Base-by-base conservation (phyloP, 2,888 invertebrate species). In the Chymomyza fuscimana region DNA sequence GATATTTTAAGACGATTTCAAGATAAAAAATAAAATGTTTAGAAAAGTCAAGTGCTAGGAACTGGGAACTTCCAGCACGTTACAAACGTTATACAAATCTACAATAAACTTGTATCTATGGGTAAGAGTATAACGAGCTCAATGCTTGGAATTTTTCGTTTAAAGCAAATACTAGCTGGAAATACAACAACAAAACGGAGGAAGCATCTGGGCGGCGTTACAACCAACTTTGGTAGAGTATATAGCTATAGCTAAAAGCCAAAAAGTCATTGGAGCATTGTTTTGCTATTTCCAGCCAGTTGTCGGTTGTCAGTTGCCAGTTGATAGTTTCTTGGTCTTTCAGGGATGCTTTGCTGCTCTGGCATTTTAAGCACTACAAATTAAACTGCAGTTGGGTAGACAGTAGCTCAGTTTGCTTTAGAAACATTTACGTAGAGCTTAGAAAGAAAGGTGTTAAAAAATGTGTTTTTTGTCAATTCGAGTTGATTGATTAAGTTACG, bases 111-210 rank as follows among this genome's bases (percentile, higher is more conserved):
- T 7, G 9, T 7, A 7, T 32, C 7, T 4, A 7, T 7, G 32
- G 1, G 32, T 7, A 32, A 32, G 32, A 7, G 32, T 32, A 32
- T 32, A 32, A 32, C 32, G 0, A 46, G 12, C 16, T 61, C 15
- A 61, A 61, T 19, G 19, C 5, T 63, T 58, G 58, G 32, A 58
- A 58, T 58, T 58, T 58, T 58, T 58, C 58, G 58, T 58, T 58
- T 58, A 58, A 58, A 25, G 15, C 58, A 25, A 25, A 58, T 15
- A 16, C 19, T 16, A 52, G 52, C 19, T 52, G 16, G 1, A 19
- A 52, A 52, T 16, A 19, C 54, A 2, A 16, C 54, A 54, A 16
- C 51, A 15, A 15, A 54, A 19, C 0, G 19, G 6, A n/a, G 54
- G 54, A 22, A 15, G 4, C 16, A 54, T 51, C 9, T n/a, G 25